A percentile compares a stretch with the other conserved stretches of the same genome.
Conservation (phyloP, 2,888 invertebrate species). For the Epiperipatus broadwayi region DNA sequence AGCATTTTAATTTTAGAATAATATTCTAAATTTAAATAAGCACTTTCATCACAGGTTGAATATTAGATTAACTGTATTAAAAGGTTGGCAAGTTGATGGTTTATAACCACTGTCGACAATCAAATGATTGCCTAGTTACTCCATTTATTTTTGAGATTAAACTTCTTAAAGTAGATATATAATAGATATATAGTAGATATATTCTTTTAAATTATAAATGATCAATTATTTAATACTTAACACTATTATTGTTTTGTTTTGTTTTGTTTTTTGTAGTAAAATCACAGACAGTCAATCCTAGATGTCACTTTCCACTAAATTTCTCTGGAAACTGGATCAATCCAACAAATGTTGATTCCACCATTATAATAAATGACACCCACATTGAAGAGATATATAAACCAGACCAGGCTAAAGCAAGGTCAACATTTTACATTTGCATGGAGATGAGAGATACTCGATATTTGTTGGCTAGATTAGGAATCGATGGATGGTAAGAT, state of each 20-base stretch:
- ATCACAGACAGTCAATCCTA: conserved; percentile 69
- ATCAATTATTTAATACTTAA: conserved; percentile 1
- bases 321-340: conserved; percentile 91
- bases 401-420: conserved; percentile 70
- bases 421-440: conserved; percentile 74
- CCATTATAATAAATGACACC: conserved; percentile 78
- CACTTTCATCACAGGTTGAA: too few species aligned
- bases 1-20: too few species aligned
- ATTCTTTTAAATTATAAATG: too few species aligned
- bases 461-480: conserved; percentile 86
- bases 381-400: conserved; percentile 89
- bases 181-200: too few species aligned
- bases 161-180: too few species aligned
- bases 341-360: conserved; percentile 88
- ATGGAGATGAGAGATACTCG: conserved; percentile 72
- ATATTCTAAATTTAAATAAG: too few species aligned
- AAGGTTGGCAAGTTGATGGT: too few species aligned
- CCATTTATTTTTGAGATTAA: too few species aligned
- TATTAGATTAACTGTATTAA: too few species aligned
- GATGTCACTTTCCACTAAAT: conserved; percentile 78
- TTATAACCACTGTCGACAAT: too few species aligned
- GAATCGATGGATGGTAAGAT: conserved; percentile 71
- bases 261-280: conserved; percentile 34
- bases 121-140: too few species aligned
- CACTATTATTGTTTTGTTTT: background rate